A percentile compares a stretch with the other conserved stretches of the same genome.
phyloP scores from a whole-genome alignment of 2,888 invertebrate genomes.

The Koerneria pararmatus region DNA sequence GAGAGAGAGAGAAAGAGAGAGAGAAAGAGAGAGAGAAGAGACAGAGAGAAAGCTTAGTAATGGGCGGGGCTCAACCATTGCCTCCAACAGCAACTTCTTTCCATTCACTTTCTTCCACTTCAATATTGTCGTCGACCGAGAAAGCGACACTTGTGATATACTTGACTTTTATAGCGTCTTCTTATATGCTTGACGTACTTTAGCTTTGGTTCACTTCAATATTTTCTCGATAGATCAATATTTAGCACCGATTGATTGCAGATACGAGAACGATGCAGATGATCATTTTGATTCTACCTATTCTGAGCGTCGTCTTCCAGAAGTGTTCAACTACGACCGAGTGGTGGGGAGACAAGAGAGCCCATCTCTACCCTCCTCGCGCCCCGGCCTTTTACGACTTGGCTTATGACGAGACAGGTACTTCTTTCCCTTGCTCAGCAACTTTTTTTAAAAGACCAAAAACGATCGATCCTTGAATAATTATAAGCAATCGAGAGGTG shows the following conservation, averaged over 20 bases:
- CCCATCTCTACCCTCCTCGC: slow-evolving; percentile 53
- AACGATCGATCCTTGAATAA: no score
- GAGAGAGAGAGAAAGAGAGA: not conserved
- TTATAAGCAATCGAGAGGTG: no score
- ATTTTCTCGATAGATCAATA: no score
- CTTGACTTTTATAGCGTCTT: no score
- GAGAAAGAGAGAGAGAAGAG: not conserved
- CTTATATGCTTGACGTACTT: no score
- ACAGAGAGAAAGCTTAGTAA: not conserved
- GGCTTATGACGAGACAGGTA: slow-evolving; percentile 56
- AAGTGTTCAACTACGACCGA: slow-evolving; percentile 47
- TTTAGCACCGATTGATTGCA: no score
- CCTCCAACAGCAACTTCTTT: not conserved
- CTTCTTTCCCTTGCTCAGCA: no score
- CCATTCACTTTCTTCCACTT: not conserved
- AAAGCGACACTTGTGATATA: no score
- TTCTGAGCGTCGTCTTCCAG: slow-evolving; percentile 7
- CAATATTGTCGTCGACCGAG: no score
- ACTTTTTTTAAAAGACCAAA: no score
- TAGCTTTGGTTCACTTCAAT: no score
- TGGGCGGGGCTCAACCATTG: not conserved
- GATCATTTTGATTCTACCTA: slow-evolving; percentile 14
- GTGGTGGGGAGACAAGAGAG: slow-evolving; percentile 58
- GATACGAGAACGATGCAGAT: no score
- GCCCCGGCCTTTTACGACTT: slow-evolving; percentile 56